These are phyloP conservation scores for Salvelinus namaycush DNA, from an alignment of 2,113 vertebrate species.

Conservation along the genomic window DNA sequence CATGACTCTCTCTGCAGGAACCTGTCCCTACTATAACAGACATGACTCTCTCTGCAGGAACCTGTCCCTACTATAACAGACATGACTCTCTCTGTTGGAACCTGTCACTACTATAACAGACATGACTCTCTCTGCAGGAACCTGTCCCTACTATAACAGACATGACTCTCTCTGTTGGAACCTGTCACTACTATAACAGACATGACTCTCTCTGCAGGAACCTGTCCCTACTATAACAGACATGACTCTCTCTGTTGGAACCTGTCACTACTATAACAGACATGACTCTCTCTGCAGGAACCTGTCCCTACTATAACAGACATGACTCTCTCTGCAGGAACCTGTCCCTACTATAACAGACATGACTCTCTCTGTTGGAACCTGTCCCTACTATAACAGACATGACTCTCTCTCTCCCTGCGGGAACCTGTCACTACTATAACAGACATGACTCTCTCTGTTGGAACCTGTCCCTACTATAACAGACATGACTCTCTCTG, in stretches of 20 bases:
- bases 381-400: slow-evolving; percentile 65
- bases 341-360: slow-evolving; percentile 65
- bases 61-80: no score
- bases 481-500: background rate
- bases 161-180: background rate
- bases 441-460: background rate
- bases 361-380: slow-evolving; percentile 74
- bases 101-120: no score
- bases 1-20: no score
- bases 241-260: slow-evolving; percentile 74
- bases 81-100: no score
- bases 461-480: slow-evolving; percentile 83
- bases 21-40: no score
- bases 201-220: slow-evolving; percentile 74
- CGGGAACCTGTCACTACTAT: slow-evolving; percentile 83
- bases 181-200: no score
- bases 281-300: slow-evolving; percentile 74
- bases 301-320: slow-evolving; percentile 65
- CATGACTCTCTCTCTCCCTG: background rate
- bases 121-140: no score
- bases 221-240: slow-evolving; percentile 65
- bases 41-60: no score
- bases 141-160: no score
- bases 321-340: slow-evolving; percentile 74
- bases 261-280: slow-evolving; percentile 65